These are phyloP conservation scores for Tetragnatha versicolor DNA, from an alignment of 1,140 invertebrate species.

Conservation along the genomic window DNA sequence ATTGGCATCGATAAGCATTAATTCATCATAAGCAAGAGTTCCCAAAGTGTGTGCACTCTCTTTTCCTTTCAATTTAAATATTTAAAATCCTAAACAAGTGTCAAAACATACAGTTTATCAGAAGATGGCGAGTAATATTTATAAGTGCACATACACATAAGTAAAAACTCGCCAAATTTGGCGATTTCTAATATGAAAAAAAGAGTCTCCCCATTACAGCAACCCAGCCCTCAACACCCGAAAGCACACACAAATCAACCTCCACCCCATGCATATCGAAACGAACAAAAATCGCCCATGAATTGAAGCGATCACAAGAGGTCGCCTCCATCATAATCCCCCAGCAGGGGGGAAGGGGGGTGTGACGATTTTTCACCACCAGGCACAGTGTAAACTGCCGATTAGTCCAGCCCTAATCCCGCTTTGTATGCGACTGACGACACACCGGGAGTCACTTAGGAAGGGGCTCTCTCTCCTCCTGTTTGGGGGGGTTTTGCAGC, in stretches of 20 bases:
- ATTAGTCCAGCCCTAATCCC: background rate
- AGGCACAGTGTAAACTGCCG: slow-evolving; percentile 14
- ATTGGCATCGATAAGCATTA: no score
- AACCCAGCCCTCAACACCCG: background rate
- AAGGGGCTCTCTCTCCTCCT: background rate
- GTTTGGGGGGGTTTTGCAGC: background rate
- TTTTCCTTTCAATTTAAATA: no score
- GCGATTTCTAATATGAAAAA: background rate
- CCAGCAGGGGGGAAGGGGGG: background rate
- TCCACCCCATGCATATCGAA: slow-evolving; percentile 8
- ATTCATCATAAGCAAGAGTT: no score
- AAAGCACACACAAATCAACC: slow-evolving; percentile 6
- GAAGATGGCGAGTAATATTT: no score
- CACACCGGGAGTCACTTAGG: background rate
- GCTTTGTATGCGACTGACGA: background rate
- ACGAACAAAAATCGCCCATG: slow-evolving; percentile 21
- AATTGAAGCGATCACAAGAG: slow-evolving; percentile 38
- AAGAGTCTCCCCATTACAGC: background rate
- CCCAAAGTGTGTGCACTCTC: no score
- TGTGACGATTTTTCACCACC: slow-evolving; percentile 28
- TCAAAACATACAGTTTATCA: no score
- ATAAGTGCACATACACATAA: no score
- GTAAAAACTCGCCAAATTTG: slow-evolving; percentile 3
- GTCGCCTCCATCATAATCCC: background rate
- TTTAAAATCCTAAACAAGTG: no score